These are phyloP conservation scores for Caenorhabditis remanei DNA, from an alignment of 1,140 invertebrate species.

Conservation along the genomic window DNA sequence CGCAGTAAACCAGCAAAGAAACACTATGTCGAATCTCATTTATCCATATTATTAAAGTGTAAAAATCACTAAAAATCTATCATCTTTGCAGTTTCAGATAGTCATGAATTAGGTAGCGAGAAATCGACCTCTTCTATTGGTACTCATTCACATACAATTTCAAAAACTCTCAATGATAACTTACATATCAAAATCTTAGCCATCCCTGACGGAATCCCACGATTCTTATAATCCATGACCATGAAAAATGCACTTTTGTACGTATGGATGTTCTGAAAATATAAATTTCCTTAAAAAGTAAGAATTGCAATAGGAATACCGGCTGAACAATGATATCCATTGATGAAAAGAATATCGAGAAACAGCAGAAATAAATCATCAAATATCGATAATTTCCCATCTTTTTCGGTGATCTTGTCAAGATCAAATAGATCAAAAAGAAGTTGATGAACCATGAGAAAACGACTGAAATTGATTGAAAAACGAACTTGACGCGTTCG, in stretches of 20 bases:
- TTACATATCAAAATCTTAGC: not conserved
- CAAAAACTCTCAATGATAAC: not conserved
- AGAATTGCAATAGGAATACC: not conserved
- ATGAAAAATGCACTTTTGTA: slow-evolving; percentile 30
- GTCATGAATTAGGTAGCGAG: too few species aligned
- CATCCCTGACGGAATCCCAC: not conserved
- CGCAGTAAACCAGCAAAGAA: too few species aligned
- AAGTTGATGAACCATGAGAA: not conserved
- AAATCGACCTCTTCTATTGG: too few species aligned
- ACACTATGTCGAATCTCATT: too few species aligned
- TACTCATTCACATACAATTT: too few species aligned
- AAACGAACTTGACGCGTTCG: not conserved
- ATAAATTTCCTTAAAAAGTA: too few species aligned
- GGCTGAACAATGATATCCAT: slow-evolving; percentile 12
- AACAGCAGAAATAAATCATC: slow-evolving; percentile 8
- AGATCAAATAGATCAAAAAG: not conserved
- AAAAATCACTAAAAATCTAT: too few species aligned
- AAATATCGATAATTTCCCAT: slow-evolving; percentile 5
- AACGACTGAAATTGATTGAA: not conserved
- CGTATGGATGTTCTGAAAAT: not conserved
- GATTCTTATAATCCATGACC: not conserved
- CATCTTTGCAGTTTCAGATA: too few species aligned
- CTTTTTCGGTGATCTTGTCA: not conserved
- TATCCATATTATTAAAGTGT: too few species aligned
- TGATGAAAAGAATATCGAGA: slow-evolving; percentile 1